Base-by-base conservation (phyloP, 2,113 vertebrate species). In the Macrotus californicus region DNA sequence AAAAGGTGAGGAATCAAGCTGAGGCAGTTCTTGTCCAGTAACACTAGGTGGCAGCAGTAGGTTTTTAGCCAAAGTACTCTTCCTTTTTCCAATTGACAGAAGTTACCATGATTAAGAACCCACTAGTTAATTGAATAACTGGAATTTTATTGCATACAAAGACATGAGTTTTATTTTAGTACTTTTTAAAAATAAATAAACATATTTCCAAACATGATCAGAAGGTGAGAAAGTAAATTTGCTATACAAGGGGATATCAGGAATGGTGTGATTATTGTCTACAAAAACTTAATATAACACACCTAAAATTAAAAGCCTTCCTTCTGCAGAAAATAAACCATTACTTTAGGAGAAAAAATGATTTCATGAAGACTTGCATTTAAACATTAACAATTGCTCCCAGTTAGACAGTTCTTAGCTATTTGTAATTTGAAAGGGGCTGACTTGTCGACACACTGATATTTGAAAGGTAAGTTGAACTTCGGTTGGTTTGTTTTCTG, bases 21-120 rank as follows among this genome's bases (percentile, higher is more conserved):
- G 34, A 89, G 75, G 66, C 81, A 96, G 43, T 98, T 95, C 86
- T 94, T 91, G 61, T 83, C 96, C 54, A 94, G 89, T 1, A 96
- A 97, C 98, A 97, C 97, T 94, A 96, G 98, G 98, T 98, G 98
- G 98, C 98, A 98, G 98, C 98, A 98, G 97, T 92, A 97, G 97
- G 98, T 98, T 98, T 98, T 92, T 94, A 98, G 96, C 96, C 96
- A 91, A 75, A 64, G 22, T 46, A 75, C 64, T 50, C 18, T 6
- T 7, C 0, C 0, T 90, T 95, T 91, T 94, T 85, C 95, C 89
- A 91, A 89, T 96, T 96, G 97, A 34, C 91, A 89, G 66, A 96
- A 97, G 96, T 96, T 83, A 46, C 90, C 94, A 69, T 87, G 91
- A 61, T 95, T 88, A 80, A 92, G 52, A 94, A 89, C 3, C 14